Conservation (phyloP, 2,797 vertebrate species). For the Masticophis lateralis region DNA sequence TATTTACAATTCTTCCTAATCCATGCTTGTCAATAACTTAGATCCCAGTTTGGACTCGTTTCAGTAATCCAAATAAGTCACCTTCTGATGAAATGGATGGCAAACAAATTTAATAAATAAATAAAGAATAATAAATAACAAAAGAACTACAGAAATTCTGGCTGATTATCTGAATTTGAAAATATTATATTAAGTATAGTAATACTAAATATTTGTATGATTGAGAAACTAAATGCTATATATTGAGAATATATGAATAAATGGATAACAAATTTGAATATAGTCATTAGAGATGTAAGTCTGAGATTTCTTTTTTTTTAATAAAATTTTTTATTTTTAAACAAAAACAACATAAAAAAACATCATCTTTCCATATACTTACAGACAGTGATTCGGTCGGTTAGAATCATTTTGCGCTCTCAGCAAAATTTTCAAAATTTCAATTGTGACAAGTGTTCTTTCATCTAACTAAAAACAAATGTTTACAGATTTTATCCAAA, state of each 20-base stretch:
- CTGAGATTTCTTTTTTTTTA: not conserved
- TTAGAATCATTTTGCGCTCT: too few species aligned
- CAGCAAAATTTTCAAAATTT: too few species aligned
- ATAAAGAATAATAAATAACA: not conserved
- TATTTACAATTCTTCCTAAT: not conserved
- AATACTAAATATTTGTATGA: not conserved
- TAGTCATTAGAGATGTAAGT: not conserved
- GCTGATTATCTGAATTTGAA: not conserved
- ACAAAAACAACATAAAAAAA: too few species aligned
- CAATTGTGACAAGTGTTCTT: too few species aligned
- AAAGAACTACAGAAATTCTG: not conserved
- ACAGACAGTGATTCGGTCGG: too few species aligned
- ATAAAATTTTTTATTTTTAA: too few species aligned
- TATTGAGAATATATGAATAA: not conserved
- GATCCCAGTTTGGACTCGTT: not conserved
- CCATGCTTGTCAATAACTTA: not conserved
- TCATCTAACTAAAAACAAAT: too few species aligned
- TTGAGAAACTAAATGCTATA: not conserved
- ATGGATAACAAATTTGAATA: not conserved
- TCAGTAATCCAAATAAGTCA: not conserved
- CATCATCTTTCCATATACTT: too few species aligned
- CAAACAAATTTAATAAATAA: not conserved
- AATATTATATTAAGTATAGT: not conserved
- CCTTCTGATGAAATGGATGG: not conserved
- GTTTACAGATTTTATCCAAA: too few species aligned